Conservation (phyloP, 2,113 vertebrate species). For the Trichomycterus rosablanca region DNA sequence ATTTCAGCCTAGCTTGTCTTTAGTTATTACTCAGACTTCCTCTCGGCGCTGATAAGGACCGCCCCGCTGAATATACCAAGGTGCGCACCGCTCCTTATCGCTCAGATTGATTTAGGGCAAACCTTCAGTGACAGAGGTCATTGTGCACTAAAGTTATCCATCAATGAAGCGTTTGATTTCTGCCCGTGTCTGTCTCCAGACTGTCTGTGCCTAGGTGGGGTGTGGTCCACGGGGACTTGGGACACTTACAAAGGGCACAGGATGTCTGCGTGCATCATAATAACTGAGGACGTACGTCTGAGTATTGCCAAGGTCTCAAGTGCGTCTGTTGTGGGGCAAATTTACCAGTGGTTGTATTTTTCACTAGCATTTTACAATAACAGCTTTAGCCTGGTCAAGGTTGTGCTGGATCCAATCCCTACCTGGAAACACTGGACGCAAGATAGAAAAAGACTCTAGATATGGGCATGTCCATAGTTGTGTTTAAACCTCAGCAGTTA, state of each 20-base stretch:
- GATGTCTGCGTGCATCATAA: neutral
- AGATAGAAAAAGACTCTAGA: no score
- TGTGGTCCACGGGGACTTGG: conserved; percentile 29
- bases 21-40: conserved; percentile 88
- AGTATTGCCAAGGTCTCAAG: no score
- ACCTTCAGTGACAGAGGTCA: conserved; percentile 75
- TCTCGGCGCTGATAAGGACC: conserved; percentile 77
- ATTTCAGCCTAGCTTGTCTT: conserved; percentile 90
- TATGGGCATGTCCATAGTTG: no score
- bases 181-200: conserved; percentile 63
- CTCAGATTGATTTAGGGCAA: conserved; percentile 80
- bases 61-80: conserved; percentile 72
- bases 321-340: no score
- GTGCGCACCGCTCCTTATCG: conserved; percentile 75
- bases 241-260: conserved; percentile 4
- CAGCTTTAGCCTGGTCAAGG: no score
- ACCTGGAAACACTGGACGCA: no score
- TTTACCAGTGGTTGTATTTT: no score
- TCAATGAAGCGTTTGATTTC: conserved; percentile 66
- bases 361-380: no score
- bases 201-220: conserved; percentile 52
- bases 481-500: no score
- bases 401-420: no score
- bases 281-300: neutral
- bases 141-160: conserved; percentile 67